Evolutionary conservation across 2,797 vertebrate species (phyloP), one percentile per base, ranked within the genome.

Genomic region (Pseudomugil tenellus): DNA sequence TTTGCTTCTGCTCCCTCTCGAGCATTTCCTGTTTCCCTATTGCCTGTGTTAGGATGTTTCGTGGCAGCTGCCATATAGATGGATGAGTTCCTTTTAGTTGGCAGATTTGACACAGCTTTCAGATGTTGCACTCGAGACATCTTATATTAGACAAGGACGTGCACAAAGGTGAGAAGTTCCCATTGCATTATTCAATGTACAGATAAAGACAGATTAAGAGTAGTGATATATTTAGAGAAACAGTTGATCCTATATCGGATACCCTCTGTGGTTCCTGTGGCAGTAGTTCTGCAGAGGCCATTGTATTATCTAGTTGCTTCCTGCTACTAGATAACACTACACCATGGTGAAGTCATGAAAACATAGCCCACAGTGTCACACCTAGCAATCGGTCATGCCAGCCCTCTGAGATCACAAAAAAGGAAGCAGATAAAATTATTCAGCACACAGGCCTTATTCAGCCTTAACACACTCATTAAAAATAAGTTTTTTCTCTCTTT

Each of bases 31-130:
- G 41, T 84, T 84, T 80, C 72, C 74, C 84, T 75, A 80, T 78
- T 52, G 75, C 79, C 80, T 79, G 68, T 75, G 68, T 70, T 89
- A 92, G 89, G 88, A 92, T 93, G 89, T 84, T 89, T 87, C 35
- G 17, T 76, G 75, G 77, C 72, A 78, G 92, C 90, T 92, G 76
- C 82, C 90, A 90, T 92, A 93, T 84, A 84, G 85, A 91, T 92
- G 91, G 88, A 90, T 72, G 25, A 84, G 83, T 85, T 93, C 81
- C 70, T 88, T 89, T 85, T n/a, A 84, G 86, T 86, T 86, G 83
- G 66, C 86, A 32, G 58, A 77, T 78, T 63, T 76, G 73, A 83
- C 79, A 84, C 78, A 81, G 68, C 80, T 85, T 91, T 92, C 91
- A 93, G 86, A 90, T 91, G 90, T 91, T 81, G 64, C 82, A 85